Conservation (phyloP, 1,140 invertebrate genomes). For the Aphelinus atriplicis region DNA sequence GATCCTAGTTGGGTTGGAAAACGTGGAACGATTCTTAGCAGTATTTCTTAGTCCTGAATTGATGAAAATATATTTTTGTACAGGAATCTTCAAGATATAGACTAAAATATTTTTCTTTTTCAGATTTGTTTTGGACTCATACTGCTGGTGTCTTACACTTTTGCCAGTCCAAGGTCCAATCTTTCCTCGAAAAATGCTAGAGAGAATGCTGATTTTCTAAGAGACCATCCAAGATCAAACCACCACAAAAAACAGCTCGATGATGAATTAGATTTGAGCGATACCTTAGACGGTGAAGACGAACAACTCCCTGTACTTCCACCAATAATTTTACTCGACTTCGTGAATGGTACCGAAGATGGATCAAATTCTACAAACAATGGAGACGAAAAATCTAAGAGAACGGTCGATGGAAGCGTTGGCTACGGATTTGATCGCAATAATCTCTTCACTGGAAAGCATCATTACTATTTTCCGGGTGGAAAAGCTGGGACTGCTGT, state of each 20-base stretch:
- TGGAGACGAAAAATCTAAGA: slow-evolving; percentile 58
- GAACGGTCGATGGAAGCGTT: slow-evolving; percentile 56
- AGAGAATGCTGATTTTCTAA: background rate
- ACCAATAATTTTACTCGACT: slow-evolving; percentile 60
- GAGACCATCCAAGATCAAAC: background rate
- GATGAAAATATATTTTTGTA: no score
- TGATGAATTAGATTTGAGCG: slow-evolving; percentile 12
- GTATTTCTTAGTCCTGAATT: no score
- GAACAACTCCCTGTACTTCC: slow-evolving; percentile 54
- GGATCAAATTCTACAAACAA: slow-evolving; percentile 32
- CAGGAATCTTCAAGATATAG: no score
- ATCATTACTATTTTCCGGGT: slow-evolving; percentile 62
- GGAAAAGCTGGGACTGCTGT: slow-evolving; percentile 61
- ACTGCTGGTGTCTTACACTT: background rate
- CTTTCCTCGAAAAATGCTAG: background rate
- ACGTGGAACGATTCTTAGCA: no score
- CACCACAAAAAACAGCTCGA: slow-evolving; percentile 15
- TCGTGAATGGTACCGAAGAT: slow-evolving; percentile 52
- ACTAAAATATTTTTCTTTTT: background rate
- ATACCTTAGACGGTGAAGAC: slow-evolving; percentile 2
- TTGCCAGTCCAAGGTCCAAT: background rate
- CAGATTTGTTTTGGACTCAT: slow-evolving; percentile 17
- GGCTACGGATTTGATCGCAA: slow-evolving; percentile 60
- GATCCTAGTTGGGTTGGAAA: no score
- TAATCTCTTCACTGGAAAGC: slow-evolving; percentile 51